Percentiles rank a stretch among this genome's conserved stretches.
These are phyloP conservation scores for Mobula hypostoma DNA, from an alignment of 2,113 vertebrate genomes.

Conservation along the genomic window DNA sequence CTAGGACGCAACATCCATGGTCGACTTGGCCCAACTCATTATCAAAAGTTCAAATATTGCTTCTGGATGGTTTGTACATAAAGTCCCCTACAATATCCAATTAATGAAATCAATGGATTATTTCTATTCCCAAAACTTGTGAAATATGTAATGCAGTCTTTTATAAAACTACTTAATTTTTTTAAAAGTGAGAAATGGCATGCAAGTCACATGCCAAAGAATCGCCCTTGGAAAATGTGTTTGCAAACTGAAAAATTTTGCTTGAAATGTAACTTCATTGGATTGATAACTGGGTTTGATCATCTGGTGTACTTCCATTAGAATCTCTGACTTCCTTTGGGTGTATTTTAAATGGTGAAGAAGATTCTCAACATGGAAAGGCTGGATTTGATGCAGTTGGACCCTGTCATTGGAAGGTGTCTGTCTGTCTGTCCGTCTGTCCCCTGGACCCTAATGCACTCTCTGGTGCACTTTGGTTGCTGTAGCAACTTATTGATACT, in stretches of 20 bases:
- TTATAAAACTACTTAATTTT: no score
- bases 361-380: neutral
- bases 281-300: slow-evolving; percentile 1
- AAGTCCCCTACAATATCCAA: neutral
- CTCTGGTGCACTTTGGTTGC: neutral
- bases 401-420: neutral
- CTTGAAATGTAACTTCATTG: neutral
- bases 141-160: neutral
- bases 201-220: neutral
- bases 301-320: neutral
- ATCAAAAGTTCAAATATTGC: neutral
- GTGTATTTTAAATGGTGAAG: neutral
- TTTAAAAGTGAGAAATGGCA: neutral
- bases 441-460: neutral
- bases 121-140: neutral
- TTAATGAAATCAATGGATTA: neutral
- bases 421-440: no score
- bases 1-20: no score
- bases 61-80: neutral
- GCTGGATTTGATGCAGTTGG: neutral
- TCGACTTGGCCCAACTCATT: no score
- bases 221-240: neutral
- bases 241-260: neutral
- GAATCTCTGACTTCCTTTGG: neutral
- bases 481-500: neutral